Evolutionary conservation across 1,140 invertebrate species (phyloP).

Genomic region (Papilio machaon): DNA sequence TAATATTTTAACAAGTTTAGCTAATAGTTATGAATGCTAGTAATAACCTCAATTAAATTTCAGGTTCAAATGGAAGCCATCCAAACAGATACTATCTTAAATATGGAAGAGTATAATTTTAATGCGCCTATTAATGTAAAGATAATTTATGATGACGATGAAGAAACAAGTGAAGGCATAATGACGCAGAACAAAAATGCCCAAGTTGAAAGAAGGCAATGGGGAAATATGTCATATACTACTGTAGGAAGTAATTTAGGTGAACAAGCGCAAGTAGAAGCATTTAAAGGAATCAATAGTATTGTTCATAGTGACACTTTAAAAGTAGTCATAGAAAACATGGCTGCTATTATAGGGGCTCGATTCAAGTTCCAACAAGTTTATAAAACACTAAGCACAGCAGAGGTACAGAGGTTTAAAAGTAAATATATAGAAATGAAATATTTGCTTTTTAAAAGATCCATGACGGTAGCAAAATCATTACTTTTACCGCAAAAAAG

Average conservation of each 20-base stretch:
- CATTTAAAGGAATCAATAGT: neutral
- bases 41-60: conserved; percentile 21
- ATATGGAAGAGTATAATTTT: conserved; percentile 25
- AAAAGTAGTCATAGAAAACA: neutral
- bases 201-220: neutral
- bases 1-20: neutral
- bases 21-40: neutral
- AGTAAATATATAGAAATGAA: conserved; percentile 2
- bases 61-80: neutral
- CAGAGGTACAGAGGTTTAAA: neutral
- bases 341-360: neutral
- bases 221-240: neutral
- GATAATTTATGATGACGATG: conserved; percentile 24
- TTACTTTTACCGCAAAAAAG: conserved; percentile 16
- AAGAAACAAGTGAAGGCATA: neutral
- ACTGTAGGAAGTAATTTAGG: neutral
- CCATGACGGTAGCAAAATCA: neutral
- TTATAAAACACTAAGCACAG: neutral
- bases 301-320: neutral
- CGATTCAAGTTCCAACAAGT: neutral
- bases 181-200: neutral
- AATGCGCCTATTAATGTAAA: neutral
- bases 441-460: conserved; percentile 15
- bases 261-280: neutral
- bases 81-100: neutral